Evolutionary conservation across 1,140 invertebrate species (phyloP), one percentile per base, ranked within the genome.

Genomic region (Drosophila sechellia): DNA sequence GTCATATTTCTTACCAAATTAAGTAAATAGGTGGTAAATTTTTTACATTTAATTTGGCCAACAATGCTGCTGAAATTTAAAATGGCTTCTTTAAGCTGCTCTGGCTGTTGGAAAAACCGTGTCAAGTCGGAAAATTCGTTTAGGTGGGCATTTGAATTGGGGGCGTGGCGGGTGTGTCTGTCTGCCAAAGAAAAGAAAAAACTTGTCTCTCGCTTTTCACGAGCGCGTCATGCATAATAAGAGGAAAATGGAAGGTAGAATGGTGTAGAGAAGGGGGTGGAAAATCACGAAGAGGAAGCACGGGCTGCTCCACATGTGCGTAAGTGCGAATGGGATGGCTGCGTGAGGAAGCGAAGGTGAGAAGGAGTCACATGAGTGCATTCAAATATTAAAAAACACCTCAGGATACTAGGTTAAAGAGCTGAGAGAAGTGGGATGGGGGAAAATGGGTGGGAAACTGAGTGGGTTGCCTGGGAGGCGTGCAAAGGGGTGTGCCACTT

Each of bases 121-220:
- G 83, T 87, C 84, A 87, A 87, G 70, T 83, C 76, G 64, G 58
- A 71, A 86, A 87, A 71, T 83, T 79, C 64, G 64, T 79, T 74
- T 66, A 79, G 77, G 80, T 76, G 71, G 60, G 54, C 54, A 46
- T 49, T 22, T 20, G 42, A 56, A 60, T 46, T 22, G 34, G 58
- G 48, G 60, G 68, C 55, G 66, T 71, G 66, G 12, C 55, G 34
- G 50, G 11, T 42, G 11, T 42, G 48, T 20, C 43, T 66, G 63
- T 69, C 69, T 83, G 64, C 66, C 70, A 72, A 76, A 78, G 52
- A 84, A 74, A 84, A 52, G 58, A 48, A 81, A 81, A 84, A 83
- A 75, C 37, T 79, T 83, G 79, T 70, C 43, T 40, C 65, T 70
- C 35, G 64, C 50, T 70, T 70, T 70, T 70, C 68, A 70, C 54